Base-by-base conservation (phyloP, 2,888 invertebrate species). In the Fragum sueziense region DNA sequence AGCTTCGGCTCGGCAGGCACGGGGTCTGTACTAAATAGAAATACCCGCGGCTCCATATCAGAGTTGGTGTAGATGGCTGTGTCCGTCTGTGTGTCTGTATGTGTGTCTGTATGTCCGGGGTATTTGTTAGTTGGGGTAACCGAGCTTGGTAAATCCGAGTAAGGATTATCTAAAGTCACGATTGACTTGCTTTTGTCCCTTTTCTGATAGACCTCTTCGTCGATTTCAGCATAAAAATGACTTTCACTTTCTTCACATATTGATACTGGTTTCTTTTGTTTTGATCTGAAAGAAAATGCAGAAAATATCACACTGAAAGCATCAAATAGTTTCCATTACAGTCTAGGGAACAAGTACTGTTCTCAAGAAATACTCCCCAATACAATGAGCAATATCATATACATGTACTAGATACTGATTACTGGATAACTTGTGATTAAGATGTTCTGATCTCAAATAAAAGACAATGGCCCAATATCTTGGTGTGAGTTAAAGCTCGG, bases 211-310 rank as follows among this genome's bases (percentile, higher is more conserved):
- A 65, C 14, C 2, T 65, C 65, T 0, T 65, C 65, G 25, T 65
- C 65, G 4, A 65, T 41, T 34, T 65, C 65, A 25, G 65, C 65
- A 22, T 65, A 65, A 4, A 29, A 41, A 65, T 65, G 65, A 34
- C 65, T 65, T 7, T 11, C 14, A 22, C 25, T 37, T 27, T 65
- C 65, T 17, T 41, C 41, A 17, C 41, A 3, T 29, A 27, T 41
- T 65, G 41, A 25, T 9, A 41, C 65, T 9, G 62, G 9, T 14
- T 33, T 31, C 33, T 62, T 62, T 33, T 17, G 34, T 34, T 17
- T 17, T 9, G 17, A 3, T 20, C 62, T 62, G 33, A 31, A 33
- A 62, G 34, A 14, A 34, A 33, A 62, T 34, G 17, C 17, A 41
- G 20, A 4, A n/a, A n/a, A n/a, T n/a, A n/a, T n/a, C n/a, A n/a